Evolutionary conservation across 2,888 invertebrate species (phyloP), one percentile per base, ranked within the genome.

Genomic region (Drosophila pegasa): DNA sequence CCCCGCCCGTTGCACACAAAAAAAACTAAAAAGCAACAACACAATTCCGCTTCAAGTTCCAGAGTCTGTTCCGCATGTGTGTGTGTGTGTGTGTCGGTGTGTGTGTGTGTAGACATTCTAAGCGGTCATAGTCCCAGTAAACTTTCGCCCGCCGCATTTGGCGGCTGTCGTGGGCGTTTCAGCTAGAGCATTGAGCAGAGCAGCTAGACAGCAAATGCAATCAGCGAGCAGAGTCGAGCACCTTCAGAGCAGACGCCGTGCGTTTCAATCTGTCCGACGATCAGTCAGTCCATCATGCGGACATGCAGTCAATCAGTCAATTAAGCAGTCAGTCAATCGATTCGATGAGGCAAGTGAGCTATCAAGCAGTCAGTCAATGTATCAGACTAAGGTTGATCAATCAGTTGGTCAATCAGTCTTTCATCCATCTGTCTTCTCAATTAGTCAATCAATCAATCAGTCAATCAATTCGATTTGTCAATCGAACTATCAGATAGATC

Each of bases 51-150:
- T 82, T 80, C 77, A 83, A 82, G 80, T 82, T 82, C 84, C 84
- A 86, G 78, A 83, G 80, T 86, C 73, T 73, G 78, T 78, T 81
- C 82, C 81, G 71, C 67, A 64, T 67, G 43, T 64, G 61, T 59
- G 43, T 51, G 40, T 64, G 50, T 67, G 55, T 66, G 63, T 65
- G 40, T 45, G 56, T 59, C 59, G 54, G 58, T 43, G 29, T 41
- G 54, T 59, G 35, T 58, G 54, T 73, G 74, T 80, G 84, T 82
- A 87, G 88, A 82, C 87, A 83, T 86, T 86, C 84, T 88, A 86
- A 86, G 79, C 88, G 86, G 86, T 86, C 88, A 86, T 88, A 86
- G 86, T 88, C 88, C 86, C 88, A 86, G 88, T 86, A 86, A 86
- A 86, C 86, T 86, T 86, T 88, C 88, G 88, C 88, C 86, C 77